Conservation (phyloP, 2,797 vertebrate species). For the Cryptoblepharus egeriae region DNA sequence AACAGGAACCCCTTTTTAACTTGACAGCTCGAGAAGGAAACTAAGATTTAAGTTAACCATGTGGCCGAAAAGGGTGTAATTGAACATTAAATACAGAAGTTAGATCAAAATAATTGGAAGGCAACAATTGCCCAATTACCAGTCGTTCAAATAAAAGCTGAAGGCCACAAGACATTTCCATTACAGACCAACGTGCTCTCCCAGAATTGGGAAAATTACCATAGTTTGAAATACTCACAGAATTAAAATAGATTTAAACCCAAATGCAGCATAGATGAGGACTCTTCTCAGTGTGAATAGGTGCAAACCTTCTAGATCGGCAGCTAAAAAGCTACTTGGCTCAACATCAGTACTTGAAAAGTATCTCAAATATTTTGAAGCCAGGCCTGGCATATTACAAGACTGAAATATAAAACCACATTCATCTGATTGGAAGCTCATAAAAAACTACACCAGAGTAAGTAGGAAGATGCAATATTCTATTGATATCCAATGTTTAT, state of each 20-base stretch:
- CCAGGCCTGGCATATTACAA: too few species aligned
- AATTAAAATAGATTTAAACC: slow-evolving; percentile 49
- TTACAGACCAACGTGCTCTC: slow-evolving; percentile 44
- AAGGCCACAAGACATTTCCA: slow-evolving; percentile 57
- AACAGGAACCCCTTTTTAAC: slow-evolving; percentile 49
- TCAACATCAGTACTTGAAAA: too few species aligned
- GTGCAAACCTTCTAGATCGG: background rate
- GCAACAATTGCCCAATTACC: slow-evolving; percentile 49
- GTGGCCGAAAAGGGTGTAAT: slow-evolving; percentile 59
- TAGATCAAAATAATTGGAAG: slow-evolving; percentile 45
- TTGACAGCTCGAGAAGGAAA: slow-evolving; percentile 47
- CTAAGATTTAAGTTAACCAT: slow-evolving; percentile 46
- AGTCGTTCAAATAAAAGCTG: slow-evolving; percentile 55
- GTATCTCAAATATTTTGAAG: too few species aligned
- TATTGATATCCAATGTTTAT: too few species aligned
- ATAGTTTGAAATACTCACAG: slow-evolving; percentile 50
- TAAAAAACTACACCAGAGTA: too few species aligned
- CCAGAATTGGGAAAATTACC: slow-evolving; percentile 60
- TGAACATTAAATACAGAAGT: slow-evolving; percentile 49
- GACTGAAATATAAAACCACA: too few species aligned
- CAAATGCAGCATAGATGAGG: slow-evolving; percentile 17
- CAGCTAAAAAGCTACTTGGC: too few species aligned
- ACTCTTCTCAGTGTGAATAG: too few species aligned
- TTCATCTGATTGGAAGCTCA: too few species aligned
- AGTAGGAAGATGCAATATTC: too few species aligned